Percentiles rank a stretch among this genome's conserved stretches.
Conservation (phyloP, 2,888 invertebrate genomes). For the Tetropium fuscum region DNA sequence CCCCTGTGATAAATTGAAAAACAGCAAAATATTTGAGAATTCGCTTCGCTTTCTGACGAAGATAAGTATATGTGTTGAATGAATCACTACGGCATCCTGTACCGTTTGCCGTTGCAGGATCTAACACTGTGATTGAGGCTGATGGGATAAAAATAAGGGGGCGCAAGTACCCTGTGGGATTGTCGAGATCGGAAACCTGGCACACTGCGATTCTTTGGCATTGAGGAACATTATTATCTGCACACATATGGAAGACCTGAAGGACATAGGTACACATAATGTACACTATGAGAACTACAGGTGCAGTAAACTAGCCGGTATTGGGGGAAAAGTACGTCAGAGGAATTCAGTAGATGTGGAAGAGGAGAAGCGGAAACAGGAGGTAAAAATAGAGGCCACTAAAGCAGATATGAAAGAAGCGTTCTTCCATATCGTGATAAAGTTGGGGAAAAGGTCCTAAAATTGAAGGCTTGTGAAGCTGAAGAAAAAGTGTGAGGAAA, state of each 20-base stretch:
- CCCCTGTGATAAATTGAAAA: no score
- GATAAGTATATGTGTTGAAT: conserved; percentile 80
- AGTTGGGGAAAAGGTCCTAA: no score
- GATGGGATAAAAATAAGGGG: conserved; percentile 91
- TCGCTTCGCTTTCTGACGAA: conserved; percentile 78
- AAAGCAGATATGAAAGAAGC: neutral
- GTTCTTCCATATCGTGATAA: no score
- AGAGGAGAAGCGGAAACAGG: neutral
- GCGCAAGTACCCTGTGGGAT: conserved; percentile 98
- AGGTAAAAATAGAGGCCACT: neutral
- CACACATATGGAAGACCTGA: no score
- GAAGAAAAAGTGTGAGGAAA: neutral
- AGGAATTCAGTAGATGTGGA: neutral
- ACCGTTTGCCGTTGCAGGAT: conserved; percentile 98
- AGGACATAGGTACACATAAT: no score
- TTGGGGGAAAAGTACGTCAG: no score
- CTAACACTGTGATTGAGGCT: conserved; percentile 92
- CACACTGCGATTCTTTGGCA: conserved; percentile 98
- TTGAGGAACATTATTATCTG: conserved; percentile 96
- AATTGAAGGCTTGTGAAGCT: neutral
- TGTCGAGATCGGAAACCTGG: conserved; percentile 98
- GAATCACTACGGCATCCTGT: conserved; percentile 88
- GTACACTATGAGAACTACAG: no score
- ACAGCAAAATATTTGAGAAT: no score
- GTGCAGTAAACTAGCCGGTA: no score